These are phyloP conservation scores for Criorhina ranunculi DNA, from an alignment of 2,888 invertebrate genomes.

Conservation along the genomic window DNA sequence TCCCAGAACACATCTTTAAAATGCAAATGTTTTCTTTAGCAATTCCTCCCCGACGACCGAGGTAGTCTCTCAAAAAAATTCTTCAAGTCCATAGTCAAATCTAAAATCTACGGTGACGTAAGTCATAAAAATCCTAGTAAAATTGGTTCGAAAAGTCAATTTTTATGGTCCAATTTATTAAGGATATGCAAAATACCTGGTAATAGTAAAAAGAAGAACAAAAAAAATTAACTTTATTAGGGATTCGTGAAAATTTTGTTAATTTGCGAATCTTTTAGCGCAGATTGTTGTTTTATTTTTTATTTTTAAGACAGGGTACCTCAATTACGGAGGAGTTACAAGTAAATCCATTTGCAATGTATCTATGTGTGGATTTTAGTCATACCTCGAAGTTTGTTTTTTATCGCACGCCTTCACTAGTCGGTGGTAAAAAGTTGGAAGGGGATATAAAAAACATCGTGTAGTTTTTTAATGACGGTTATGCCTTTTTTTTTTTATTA, in stretches of 20 bases:
- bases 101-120: constrained; percentile 23
- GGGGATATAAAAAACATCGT: constrained; percentile 38
- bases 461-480: constrained; percentile 61
- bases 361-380: constrained; percentile 12
- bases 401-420: constrained; percentile 45
- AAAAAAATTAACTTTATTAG: constrained; percentile 9
- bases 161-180: constrained; percentile 22
- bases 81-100: not conserved
- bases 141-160: constrained; percentile 31
- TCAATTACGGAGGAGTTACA: constrained; percentile 5
- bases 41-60: constrained; percentile 41
- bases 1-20: constrained; percentile 25
- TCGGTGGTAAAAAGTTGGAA: constrained; percentile 41
- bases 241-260: not conserved
- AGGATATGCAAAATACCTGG: constrained; percentile 25
- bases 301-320: constrained; percentile 1
- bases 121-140: constrained; percentile 49
- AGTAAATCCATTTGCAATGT: constrained; percentile 11
- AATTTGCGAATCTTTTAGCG: constrained; percentile 1
- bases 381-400: constrained; percentile 68
- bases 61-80: constrained; percentile 10
- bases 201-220: constrained; percentile 12
- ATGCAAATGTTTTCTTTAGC: constrained; percentile 48
- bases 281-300: constrained; percentile 1
- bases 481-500: constrained; percentile 17